Evolutionary conservation across 2,888 invertebrate genomes (phyloP).

Genomic region (Junonia oenone): DNA sequence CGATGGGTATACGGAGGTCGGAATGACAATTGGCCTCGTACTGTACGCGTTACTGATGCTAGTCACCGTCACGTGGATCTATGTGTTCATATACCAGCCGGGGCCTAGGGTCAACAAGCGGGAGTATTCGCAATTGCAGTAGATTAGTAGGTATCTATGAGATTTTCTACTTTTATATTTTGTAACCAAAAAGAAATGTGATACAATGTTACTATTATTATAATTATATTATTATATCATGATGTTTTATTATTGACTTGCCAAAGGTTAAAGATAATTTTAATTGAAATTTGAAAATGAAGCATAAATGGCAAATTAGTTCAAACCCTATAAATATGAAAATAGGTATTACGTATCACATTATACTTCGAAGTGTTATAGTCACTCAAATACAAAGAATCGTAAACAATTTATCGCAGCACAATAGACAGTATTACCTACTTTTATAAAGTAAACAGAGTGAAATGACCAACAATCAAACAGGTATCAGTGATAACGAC

Average conservation of each 20-base stretch:
- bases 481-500: constrained; percentile 50
- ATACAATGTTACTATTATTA: neutral
- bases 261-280: too few species aligned
- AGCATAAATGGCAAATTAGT: too few species aligned
- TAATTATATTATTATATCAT: too few species aligned
- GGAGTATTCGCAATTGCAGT: constrained; percentile 8
- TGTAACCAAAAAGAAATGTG: neutral
- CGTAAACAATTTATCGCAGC: neutral
- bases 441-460: constrained; percentile 36
- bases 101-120: neutral
- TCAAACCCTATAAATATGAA: too few species aligned
- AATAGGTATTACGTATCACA: too few species aligned
- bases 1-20: neutral
- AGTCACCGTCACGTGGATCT: constrained; percentile 11
- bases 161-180: neutral
- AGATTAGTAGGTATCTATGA: neutral
- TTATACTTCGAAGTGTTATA: too few species aligned
- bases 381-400: too few species aligned
- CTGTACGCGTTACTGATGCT: constrained; percentile 3
- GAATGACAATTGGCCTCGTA: constrained; percentile 1
- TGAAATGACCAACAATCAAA: constrained; percentile 58
- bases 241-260: too few species aligned
- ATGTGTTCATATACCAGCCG: constrained; percentile 7
- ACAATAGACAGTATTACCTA: constrained; percentile 10
- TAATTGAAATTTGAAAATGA: too few species aligned